Percentiles rank a stretch among this genome's conserved stretches.
phyloP scores from a whole-genome alignment of 37 sponge, comb jelly and placozoan species.

The Chondrilla cf. caribensis region DNA sequence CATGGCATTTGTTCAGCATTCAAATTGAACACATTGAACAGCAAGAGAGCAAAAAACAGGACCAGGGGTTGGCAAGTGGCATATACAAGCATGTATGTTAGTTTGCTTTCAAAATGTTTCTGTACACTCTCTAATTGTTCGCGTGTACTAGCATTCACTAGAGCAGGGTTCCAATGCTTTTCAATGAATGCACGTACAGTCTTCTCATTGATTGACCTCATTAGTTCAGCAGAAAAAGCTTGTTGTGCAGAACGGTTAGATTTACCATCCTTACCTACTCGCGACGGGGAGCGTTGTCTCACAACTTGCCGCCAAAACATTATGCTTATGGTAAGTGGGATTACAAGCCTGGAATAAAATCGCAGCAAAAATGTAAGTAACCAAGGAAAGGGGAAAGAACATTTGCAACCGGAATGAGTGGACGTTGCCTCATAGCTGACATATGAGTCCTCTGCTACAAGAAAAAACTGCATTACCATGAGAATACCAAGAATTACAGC shows the following conservation, averaged over 20 bases:
- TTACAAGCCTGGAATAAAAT: background rate
- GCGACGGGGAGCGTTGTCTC: no score
- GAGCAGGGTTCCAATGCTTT: background rate
- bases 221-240: background rate
- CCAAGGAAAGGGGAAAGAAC: constrained; percentile 4
- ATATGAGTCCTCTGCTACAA: background rate
- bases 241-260: background rate
- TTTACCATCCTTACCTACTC: background rate
- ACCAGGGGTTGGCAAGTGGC: background rate
- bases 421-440: background rate
- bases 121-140: background rate
- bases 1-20: background rate
- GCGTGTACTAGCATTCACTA: background rate
- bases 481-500: background rate
- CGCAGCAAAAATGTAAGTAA: background rate
- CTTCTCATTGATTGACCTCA: background rate
- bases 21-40: background rate
- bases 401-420: background rate
- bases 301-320: constrained; percentile 14
- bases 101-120: background rate
- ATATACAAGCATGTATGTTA: background rate
- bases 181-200: background rate
- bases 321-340: background rate
- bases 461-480: background rate
- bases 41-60: background rate